These are phyloP conservation scores for Monochamus saltuarius DNA, from an alignment of 1,140 invertebrate genomes.

Conservation along the genomic window DNA sequence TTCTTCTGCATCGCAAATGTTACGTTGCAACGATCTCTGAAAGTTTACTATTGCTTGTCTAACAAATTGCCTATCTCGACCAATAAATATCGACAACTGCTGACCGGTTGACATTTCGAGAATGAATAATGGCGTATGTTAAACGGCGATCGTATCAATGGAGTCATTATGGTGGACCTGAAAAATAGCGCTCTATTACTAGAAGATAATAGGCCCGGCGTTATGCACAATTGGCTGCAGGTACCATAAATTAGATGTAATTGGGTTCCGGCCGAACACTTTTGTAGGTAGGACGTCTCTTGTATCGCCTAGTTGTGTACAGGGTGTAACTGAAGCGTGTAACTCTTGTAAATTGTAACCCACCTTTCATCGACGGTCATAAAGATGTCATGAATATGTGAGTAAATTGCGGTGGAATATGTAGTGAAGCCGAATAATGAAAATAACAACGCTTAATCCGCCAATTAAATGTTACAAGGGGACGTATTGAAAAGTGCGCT, in stretches of 20 bases:
- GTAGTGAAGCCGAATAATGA: too few relatives aligned
- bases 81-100: conserved; percentile 3
- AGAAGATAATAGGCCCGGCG: background rate
- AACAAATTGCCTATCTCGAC: background rate
- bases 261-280: background rate
- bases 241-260: background rate
- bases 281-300: background rate
- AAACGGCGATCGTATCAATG: background rate
- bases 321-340: too few relatives aligned
- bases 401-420: too few relatives aligned
- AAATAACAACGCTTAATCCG: too few relatives aligned
- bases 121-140: conserved; percentile 3
- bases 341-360: too few relatives aligned
- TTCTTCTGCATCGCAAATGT: too few relatives aligned
- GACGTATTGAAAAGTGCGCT: too few relatives aligned
- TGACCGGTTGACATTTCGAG: conserved; percentile 1
- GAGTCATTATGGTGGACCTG: background rate
- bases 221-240: conserved; percentile 5
- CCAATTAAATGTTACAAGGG: too few relatives aligned
- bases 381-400: too few relatives aligned
- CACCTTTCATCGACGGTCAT: too few relatives aligned
- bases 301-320: too few relatives aligned
- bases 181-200: background rate
- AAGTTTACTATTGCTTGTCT: background rate
- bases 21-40: too few relatives aligned